Conservation (phyloP, 1,140 invertebrate genomes). For the Camponotus pennsylvanicus region DNA sequence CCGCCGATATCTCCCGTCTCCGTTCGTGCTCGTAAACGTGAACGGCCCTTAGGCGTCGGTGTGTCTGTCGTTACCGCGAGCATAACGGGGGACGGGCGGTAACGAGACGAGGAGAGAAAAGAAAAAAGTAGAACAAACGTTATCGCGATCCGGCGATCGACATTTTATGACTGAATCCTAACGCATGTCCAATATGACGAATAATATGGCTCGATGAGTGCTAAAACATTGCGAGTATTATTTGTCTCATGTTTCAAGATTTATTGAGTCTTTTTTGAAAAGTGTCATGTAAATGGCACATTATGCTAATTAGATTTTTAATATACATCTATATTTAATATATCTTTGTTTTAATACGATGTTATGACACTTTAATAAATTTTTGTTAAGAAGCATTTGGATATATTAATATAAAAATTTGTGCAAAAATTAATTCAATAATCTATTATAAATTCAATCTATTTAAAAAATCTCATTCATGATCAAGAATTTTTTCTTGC, state of each 20-base stretch:
- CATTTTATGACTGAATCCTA: constrained; percentile 71
- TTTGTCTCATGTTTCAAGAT: constrained; percentile 35
- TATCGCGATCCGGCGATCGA: constrained; percentile 68
- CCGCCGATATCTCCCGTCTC: constrained; percentile 75
- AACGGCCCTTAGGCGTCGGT: constrained; percentile 80
- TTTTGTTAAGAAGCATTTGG: neutral
- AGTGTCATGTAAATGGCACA: neutral
- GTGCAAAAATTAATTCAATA: neutral
- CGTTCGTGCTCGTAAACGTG: constrained; percentile 78
- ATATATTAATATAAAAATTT: neutral
- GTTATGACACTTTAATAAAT: neutral
- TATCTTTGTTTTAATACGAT: neutral
- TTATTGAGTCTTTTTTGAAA: constrained; percentile 10
- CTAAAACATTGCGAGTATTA: constrained; percentile 42
- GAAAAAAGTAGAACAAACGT: constrained; percentile 61
- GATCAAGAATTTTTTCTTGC: neutral
- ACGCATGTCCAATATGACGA: constrained; percentile 69
- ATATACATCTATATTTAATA: too few species aligned
- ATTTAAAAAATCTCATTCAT: neutral
- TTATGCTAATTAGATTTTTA: neutral
- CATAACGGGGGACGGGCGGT: constrained; percentile 71
- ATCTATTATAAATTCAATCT: neutral
- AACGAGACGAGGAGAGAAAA: constrained; percentile 62
- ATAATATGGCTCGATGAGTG: constrained; percentile 42
- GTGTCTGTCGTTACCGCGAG: constrained; percentile 74